These are phyloP conservation scores for human DNA, from an alignment of 2,113 vertebrate species.

Conservation along the genomic window GRCh38 chr13:71253001-71253500, in stretches of 20 bases:
- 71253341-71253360: slow-evolving; percentile 73
- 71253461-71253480: slow-evolving; percentile 42
- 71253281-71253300: slow-evolving; percentile 43
- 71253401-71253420: slow-evolving; percentile 66
- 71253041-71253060: neutral
- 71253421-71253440: slow-evolving; percentile 61
- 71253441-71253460: slow-evolving; percentile 1
- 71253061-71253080: neutral
- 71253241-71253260: slow-evolving; percentile 56
- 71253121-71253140: slow-evolving; percentile 36
- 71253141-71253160: slow-evolving; percentile 42
- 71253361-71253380: slow-evolving; percentile 78
- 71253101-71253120: neutral
- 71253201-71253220: slow-evolving; percentile 11
- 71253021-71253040: neutral
- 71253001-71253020: neutral
- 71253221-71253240: slow-evolving; percentile 30
- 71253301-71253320: slow-evolving; percentile 63
- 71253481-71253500: slow-evolving; percentile 57
- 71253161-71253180: slow-evolving; percentile 46
- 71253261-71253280: slow-evolving; percentile 35
- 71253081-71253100: slow-evolving; percentile 32
- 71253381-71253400: slow-evolving; percentile 46
- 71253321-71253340: slow-evolving; percentile 70
- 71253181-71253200: slow-evolving; percentile 46